Percentiles rank a stretch among this genome's conserved stretches.
Evolutionary conservation across 2,797 vertebrate species (phyloP).

Genomic region (Urosaurus nigricauda): DNA sequence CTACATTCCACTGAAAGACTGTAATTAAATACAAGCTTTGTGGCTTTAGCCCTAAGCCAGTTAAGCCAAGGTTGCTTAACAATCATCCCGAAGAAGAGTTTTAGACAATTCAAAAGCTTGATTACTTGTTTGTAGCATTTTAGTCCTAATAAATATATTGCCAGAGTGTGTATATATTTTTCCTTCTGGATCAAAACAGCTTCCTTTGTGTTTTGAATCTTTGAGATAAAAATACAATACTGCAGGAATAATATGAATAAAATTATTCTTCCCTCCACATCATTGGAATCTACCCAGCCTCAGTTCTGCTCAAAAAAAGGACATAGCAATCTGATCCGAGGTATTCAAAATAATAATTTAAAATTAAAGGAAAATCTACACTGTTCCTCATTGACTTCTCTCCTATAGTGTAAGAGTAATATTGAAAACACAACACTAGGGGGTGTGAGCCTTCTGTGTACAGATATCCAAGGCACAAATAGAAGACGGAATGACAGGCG

Average conservation of each 20-base stretch:
- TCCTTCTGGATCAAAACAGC: not conserved
- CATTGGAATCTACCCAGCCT: not conserved
- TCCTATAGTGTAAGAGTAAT: not conserved
- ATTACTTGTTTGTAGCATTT: not conserved
- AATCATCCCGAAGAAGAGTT: no score
- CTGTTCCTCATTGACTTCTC: accelerated
- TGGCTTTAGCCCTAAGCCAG: not conserved
- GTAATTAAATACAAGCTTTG: not conserved
- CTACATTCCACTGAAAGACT: not conserved
- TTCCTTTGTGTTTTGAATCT: not conserved
- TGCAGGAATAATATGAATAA: not conserved
- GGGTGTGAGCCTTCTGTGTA: slow-evolving; percentile 48
- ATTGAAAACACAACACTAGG: slow-evolving; percentile 48
- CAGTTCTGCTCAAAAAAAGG: not conserved
- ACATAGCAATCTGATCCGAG: not conserved
- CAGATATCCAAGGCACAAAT: not conserved
- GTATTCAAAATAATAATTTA: not conserved
- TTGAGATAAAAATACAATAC: not conserved
- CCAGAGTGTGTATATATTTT: not conserved
- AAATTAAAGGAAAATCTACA: not conserved
- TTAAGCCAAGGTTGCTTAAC: no score
- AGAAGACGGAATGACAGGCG: not conserved
- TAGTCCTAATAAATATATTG: not conserved
- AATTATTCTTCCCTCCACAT: not conserved
- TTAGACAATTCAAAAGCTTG: not conserved